Evolutionary conservation across 1,140 invertebrate species (phyloP).

Genomic region (Zaprionus kolodkinae): DNA sequence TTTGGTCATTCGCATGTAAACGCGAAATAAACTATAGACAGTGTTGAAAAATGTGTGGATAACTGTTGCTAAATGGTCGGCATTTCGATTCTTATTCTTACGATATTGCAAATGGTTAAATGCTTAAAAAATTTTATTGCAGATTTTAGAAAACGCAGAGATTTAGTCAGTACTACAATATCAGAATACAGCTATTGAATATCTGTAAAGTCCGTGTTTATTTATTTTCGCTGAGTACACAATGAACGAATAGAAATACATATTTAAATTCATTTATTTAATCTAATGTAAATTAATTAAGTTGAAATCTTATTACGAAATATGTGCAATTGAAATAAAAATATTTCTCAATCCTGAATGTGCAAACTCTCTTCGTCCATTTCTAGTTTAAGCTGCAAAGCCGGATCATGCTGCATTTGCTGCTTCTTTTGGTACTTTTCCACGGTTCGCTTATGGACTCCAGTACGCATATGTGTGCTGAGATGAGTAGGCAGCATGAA

Average conservation of each 20-base stretch:
- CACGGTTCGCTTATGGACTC: constrained; percentile 65
- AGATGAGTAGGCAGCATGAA: constrained; percentile 74
- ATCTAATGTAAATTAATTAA: constrained; percentile 28
- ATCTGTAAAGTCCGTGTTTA: neutral
- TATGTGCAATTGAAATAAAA: constrained; percentile 8
- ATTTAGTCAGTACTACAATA: neutral
- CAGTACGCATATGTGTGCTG: constrained; percentile 69
- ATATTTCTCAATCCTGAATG: constrained; percentile 46
- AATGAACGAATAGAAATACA: neutral
- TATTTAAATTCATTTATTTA: constrained; percentile 13
- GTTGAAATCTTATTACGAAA: constrained; percentile 22
- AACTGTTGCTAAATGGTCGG: neutral
- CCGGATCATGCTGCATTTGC: constrained; percentile 84
- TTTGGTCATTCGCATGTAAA: constrained; percentile 24
- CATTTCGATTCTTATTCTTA: neutral
- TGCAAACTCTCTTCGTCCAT: constrained; percentile 71
- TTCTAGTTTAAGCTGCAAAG: constrained; percentile 59
- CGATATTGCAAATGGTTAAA: neutral
- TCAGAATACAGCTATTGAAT: neutral
- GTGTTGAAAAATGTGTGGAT: constrained; percentile 18
- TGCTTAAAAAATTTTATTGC: neutral
- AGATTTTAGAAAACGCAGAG: too few relatives aligned
- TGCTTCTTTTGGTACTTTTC: constrained; percentile 85
- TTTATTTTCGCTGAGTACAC: constrained; percentile 1
- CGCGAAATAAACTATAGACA: neutral